Percentiles rank a stretch among this genome's conserved stretches.
Evolutionary conservation across 2,797 vertebrate genomes (phyloP).

Genomic region (Argyrosomus regius): DNA sequence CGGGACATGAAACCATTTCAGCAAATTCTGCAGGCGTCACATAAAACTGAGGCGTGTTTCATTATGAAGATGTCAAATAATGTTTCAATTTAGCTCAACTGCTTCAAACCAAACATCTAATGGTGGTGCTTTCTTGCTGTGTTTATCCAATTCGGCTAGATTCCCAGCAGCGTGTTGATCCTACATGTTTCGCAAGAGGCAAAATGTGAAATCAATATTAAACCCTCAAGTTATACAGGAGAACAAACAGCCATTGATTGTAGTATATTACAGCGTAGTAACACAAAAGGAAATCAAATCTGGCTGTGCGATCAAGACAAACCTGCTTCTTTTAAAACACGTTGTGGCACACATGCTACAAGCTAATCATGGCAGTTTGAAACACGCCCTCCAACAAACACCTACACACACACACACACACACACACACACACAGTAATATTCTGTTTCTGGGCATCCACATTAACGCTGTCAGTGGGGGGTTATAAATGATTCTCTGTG

Average conservation of each 20-base stretch:
- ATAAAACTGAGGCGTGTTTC: neutral
- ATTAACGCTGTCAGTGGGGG: conserved; percentile 37
- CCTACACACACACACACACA: neutral
- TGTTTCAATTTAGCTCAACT: neutral
- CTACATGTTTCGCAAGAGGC: neutral
- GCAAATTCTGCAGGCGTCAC: neutral
- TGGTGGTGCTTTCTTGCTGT: neutral
- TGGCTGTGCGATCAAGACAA: neutral
- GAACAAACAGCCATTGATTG: neutral
- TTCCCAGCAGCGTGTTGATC: neutral
- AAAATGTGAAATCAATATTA: neutral
- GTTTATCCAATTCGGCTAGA: neutral
- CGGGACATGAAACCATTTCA: neutral
- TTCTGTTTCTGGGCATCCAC: conserved; percentile 32
- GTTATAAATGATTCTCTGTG: conserved; percentile 70
- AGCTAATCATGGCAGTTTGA: conserved; percentile 12
- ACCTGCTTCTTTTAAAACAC: neutral
- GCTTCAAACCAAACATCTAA: neutral
- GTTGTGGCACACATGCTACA: neutral
- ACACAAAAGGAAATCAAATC: neutral
- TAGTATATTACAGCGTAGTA: neutral
- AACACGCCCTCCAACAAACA: conserved; percentile 14
- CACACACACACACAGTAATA: conserved; percentile 24
- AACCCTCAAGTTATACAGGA: neutral
- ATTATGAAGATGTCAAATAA: neutral